These are phyloP conservation scores for Sitophilus oryzae DNA, from an alignment of 1,140 invertebrate genomes.

Conservation along the genomic window DNA sequence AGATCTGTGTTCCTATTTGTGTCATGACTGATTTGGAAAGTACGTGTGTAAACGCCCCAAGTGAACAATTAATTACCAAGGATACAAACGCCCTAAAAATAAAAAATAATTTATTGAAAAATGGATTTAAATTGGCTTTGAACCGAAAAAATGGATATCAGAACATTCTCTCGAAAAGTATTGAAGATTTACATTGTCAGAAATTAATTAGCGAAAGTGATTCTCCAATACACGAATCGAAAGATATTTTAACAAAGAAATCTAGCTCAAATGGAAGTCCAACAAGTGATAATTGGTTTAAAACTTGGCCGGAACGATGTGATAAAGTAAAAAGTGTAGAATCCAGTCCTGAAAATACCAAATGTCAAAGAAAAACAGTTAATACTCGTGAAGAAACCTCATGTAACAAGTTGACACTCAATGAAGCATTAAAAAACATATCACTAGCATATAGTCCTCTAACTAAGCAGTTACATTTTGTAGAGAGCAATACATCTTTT, in stretches of 20 bases:
- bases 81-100: constrained; percentile 10
- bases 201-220: constrained; percentile 1
- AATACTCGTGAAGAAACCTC: constrained; percentile 23
- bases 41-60: constrained; percentile 6
- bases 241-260: not conserved
- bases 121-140: constrained; percentile 18
- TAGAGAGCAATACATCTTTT: constrained; percentile 23
- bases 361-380: constrained; percentile 22
- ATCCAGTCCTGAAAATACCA: constrained; percentile 14
- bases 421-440: constrained; percentile 50
- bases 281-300: constrained; percentile 38
- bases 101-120: constrained; percentile 8
- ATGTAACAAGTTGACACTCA: constrained; percentile 39
- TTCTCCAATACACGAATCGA: not conserved
- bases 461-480: constrained; percentile 47
- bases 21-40: constrained; percentile 19
- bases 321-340: constrained; percentile 38
- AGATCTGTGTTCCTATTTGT: constrained; percentile 9
- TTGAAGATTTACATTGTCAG: constrained; percentile 15
- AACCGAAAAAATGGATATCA: constrained; percentile 16
- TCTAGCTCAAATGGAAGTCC: constrained; percentile 8
- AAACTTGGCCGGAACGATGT: constrained; percentile 44
- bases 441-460: constrained; percentile 49
- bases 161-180: constrained; percentile 17
- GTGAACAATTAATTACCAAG: constrained; percentile 3